Conservation (phyloP, 2,797 vertebrate genomes). For the Schizopygopsis pylzovi region DNA sequence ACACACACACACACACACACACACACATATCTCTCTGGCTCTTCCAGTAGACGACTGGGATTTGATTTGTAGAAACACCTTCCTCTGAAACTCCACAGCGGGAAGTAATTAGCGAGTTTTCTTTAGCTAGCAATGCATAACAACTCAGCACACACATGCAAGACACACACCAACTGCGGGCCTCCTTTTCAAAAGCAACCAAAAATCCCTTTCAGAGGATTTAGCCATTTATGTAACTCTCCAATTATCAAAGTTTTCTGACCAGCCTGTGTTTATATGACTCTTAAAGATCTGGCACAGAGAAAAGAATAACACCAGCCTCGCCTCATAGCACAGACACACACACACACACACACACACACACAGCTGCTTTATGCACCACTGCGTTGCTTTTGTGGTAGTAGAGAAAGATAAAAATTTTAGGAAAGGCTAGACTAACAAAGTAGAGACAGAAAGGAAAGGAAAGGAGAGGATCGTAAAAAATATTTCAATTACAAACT, state of each 20-base stretch:
- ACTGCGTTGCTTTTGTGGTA: conserved; percentile 58
- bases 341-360: conserved; percentile 19
- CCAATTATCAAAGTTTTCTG: conserved; percentile 80
- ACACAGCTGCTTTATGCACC: conserved; percentile 66
- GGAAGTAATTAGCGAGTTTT: conserved; percentile 71
- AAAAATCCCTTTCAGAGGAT: conserved; percentile 78
- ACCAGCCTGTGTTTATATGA: conserved; percentile 81
- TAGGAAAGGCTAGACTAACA: conserved; percentile 59
- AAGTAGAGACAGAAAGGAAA: conserved; percentile 55
- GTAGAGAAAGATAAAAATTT: conserved; percentile 53
- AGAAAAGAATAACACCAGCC: conserved; percentile 78
- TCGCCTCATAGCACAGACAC: conserved; percentile 71
- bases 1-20: no score
- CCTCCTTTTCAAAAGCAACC: conserved; percentile 77
- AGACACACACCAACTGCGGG: no score
- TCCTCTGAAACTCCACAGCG: conserved; percentile 61
- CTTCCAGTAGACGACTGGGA: conserved; percentile 70
- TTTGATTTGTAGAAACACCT: conserved; percentile 67
- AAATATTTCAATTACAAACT: not conserved
- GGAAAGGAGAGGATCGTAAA: conserved; percentile 16
- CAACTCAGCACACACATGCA: no score
- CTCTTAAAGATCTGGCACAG: conserved; percentile 82
- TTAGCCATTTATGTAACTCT: conserved; percentile 84
- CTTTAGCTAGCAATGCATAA: conserved; percentile 69
- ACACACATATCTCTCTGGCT: conserved; percentile 65